These are phyloP conservation scores for Drosophila cyrtoloma DNA, from an alignment of 2,888 invertebrate genomes.

Conservation along the genomic window DNA sequence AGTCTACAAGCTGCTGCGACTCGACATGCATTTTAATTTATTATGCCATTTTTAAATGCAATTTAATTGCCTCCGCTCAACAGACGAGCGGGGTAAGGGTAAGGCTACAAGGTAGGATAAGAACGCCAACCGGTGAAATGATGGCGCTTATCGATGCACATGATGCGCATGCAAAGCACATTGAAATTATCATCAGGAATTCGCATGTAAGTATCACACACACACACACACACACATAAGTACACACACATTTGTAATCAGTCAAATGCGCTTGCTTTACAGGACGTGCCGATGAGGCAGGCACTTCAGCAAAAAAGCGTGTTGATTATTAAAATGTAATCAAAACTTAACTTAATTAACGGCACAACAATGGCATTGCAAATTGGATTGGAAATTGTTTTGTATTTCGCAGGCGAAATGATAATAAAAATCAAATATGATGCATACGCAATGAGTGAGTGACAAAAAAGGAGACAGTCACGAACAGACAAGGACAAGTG, in stretches of 20 bases:
- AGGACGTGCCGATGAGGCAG: slow-evolving; percentile 54
- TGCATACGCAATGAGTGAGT: slow-evolving; percentile 59
- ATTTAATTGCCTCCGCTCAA: slow-evolving; percentile 65
- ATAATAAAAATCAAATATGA: slow-evolving; percentile 74
- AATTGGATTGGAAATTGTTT: slow-evolving; percentile 52
- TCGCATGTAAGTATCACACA: slow-evolving; percentile 50
- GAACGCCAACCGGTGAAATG: slow-evolving; percentile 42
- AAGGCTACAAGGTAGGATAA: background rate
- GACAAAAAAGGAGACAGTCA: slow-evolving; percentile 49
- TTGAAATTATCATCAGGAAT: slow-evolving; percentile 73
- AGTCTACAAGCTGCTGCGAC: slow-evolving; percentile 23
- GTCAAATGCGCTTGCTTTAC: slow-evolving; percentile 7
- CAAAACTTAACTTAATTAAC: slow-evolving; percentile 79
- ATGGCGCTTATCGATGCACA: slow-evolving; percentile 74
- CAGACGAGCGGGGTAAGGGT: background rate
- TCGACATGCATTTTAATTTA: slow-evolving; percentile 48
- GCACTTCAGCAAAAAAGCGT: slow-evolving; percentile 39
- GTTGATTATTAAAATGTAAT: slow-evolving; percentile 78
- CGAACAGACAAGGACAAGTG: slow-evolving; percentile 21
- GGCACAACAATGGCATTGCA: slow-evolving; percentile 46
- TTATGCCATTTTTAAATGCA: slow-evolving; percentile 63
- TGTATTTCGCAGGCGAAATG: slow-evolving; percentile 30
- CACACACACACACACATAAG: background rate
- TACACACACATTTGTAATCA: slow-evolving; percentile 17
- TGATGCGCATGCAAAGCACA: slow-evolving; percentile 72